Evolutionary conservation across 2,797 vertebrate species (phyloP), one percentile per base, ranked within the genome.

Genomic region (Acipenser oxyrinchus): DNA sequence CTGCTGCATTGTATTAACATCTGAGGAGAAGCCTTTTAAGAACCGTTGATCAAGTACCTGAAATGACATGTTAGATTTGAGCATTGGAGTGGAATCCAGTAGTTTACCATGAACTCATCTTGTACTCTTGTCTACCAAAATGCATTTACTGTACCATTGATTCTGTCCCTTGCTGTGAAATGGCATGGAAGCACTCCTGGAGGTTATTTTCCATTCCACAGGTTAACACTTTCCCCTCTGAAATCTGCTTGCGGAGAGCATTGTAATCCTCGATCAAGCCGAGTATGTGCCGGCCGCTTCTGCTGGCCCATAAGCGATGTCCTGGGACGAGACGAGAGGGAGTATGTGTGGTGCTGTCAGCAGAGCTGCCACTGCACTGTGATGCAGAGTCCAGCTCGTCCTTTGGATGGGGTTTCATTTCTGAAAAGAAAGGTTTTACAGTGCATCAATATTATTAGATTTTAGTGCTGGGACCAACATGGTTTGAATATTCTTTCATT

Each of bases 241-340:
- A 77, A 70, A 99, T 92, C 74, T 93, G 94, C 53, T 88, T 93
- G 64, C 87, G 82, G 15, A 99, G 89, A 6, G 93, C 92, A 0
- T 84, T 85, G 37, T 95, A 94, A 82, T 98, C 94, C 75, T 95
- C 93, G 0, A 93, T 82, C 70, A 95, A 81, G 0, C 94, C 96
- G 48, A 99, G 77, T 37, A 98, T 71, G 0, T 96, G 92, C 6
- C 81, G 86, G 0, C 96, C 94, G 0, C 70, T 89, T 63, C 81
- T 84, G 76, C 79, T 90, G 0, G 93, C 95, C 94, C 94, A 97
- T 74, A 93, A 74, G 0, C 76, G 79, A 71, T 90, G 89, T 0
- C 90, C 91, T 0, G 91, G 88, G 62, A 93, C 87, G 2, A 91
- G 75, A 1, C 83, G 86, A 10, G 84, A 86, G 0, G 91, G 87